These are phyloP conservation scores for Cataglyphis livida DNA, from an alignment of 2,888 invertebrate species.

Conservation along the genomic window DNA sequence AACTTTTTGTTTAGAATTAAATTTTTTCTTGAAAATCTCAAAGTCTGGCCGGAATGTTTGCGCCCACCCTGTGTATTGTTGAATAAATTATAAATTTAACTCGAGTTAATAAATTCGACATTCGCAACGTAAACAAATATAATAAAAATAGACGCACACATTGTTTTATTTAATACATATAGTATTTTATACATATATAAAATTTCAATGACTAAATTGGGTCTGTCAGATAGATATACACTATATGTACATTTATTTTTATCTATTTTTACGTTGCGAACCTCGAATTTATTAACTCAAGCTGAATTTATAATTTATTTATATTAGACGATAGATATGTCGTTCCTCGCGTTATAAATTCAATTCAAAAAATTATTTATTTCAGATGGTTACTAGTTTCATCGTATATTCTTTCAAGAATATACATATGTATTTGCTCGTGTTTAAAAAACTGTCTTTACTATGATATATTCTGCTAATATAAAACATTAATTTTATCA, in stretches of 20 bases:
- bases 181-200: background rate
- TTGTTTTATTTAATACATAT: no score
- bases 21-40: no score
- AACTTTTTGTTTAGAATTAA: no score
- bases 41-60: no score
- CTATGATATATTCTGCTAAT: background rate
- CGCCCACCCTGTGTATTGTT: background rate
- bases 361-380: background rate
- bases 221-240: no score
- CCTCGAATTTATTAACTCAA: slow-evolving; percentile 3
- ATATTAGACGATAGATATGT: slow-evolving; percentile 8
- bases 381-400: background rate
- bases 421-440: background rate
- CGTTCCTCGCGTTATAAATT: background rate
- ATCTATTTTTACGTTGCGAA: background rate
- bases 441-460: background rate
- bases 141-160: background rate
- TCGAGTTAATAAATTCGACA: background rate
- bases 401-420: background rate
- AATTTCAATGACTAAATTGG: slow-evolving; percentile 62
- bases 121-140: background rate
- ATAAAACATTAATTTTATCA: background rate
- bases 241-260: background rate
- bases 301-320: background rate
- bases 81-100: background rate